Conservation (phyloP, 1,140 invertebrate species). For the Drosophila santomea region DNA sequence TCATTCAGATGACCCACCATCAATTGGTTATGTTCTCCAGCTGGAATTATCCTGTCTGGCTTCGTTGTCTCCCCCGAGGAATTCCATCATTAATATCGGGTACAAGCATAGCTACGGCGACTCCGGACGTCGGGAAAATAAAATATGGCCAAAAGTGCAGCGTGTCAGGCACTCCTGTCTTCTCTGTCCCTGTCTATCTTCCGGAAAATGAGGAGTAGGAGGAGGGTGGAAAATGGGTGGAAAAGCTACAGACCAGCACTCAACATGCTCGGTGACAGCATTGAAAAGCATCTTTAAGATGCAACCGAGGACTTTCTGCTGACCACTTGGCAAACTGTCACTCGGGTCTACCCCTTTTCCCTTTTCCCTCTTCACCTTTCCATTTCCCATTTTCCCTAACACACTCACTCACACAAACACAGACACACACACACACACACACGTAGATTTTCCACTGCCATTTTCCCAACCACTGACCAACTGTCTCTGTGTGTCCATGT, state of each 20-base stretch:
- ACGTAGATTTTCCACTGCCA: neutral
- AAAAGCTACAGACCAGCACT: slow-evolving; percentile 24
- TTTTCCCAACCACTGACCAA: slow-evolving; percentile 10
- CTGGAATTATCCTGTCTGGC: slow-evolving; percentile 33
- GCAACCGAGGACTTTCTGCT: slow-evolving; percentile 22
- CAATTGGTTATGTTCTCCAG: slow-evolving; percentile 27
- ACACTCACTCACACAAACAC: neutral
- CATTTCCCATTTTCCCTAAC: neutral
- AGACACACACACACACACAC: too few species aligned
- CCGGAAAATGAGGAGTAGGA: neutral
- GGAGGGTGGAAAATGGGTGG: neutral
- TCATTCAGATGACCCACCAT: slow-evolving; percentile 21
- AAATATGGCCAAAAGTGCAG: slow-evolving; percentile 69
- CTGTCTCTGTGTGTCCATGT: slow-evolving; percentile 17
- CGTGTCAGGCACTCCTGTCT: slow-evolving; percentile 48
- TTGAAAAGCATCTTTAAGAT: slow-evolving; percentile 43
- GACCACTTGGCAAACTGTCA: slow-evolving; percentile 48
- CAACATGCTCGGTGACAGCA: slow-evolving; percentile 34
- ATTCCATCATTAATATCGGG: slow-evolving; percentile 61
- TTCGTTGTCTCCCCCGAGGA: slow-evolving; percentile 22
- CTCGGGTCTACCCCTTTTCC: slow-evolving; percentile 6
- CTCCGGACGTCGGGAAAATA: slow-evolving; percentile 49
- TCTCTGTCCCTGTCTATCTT: neutral
- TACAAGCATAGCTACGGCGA: slow-evolving; percentile 19
- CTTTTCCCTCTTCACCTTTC: neutral